Evolutionary conservation across 2,888 invertebrate genomes (phyloP), one percentile per base, ranked within the genome.

Genomic region (Drosophila niveifrons): DNA sequence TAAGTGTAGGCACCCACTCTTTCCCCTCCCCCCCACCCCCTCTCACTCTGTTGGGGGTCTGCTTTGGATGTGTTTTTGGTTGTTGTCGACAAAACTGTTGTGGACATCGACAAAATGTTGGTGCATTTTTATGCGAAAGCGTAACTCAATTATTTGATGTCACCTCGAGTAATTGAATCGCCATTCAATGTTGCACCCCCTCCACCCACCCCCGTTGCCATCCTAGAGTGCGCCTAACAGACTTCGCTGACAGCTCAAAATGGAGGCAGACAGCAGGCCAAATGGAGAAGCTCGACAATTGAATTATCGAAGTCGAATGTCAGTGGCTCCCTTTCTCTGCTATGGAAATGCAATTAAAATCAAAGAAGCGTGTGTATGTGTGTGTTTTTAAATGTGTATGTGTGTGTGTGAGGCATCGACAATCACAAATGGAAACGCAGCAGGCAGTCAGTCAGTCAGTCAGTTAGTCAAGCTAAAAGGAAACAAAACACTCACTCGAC

Each of bases 101-200:
- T 36, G 17, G 28, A 13, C 53, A 48, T n/a, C 36, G n/a, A 57
- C 6, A 41, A 67, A 52, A 48, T 39, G 34, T 51, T 61, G 55
- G 55, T 46, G 11, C 55, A 51, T 31, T 69, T 56, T 69, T 34
- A 56, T 56, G 46, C 52, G 41, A 72, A 61, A 71, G 72, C 74
- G 67, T 77, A 80, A 82, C 74, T 82, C 74, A 86, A 82, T 86
- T 86, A 80, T 70, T 72, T 72, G 83, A 68, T 64, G 78, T 67
- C 81, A 78, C 75, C 75, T 80, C 78, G 69, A 80, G 72, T 76
- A 86, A 86, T 78, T 78, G 78, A 86, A 86, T 83, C 71, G 78
- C 68, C 80, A 77, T 68, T 78, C 72, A 15, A 29, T 6, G 51
- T n/a, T 8, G 8, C n/a, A 1, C 29, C 39, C 39, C 39, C 39